Base-by-base conservation (phyloP, 2,113 vertebrate genomes). In the Hippocampus barbouri region DNA sequence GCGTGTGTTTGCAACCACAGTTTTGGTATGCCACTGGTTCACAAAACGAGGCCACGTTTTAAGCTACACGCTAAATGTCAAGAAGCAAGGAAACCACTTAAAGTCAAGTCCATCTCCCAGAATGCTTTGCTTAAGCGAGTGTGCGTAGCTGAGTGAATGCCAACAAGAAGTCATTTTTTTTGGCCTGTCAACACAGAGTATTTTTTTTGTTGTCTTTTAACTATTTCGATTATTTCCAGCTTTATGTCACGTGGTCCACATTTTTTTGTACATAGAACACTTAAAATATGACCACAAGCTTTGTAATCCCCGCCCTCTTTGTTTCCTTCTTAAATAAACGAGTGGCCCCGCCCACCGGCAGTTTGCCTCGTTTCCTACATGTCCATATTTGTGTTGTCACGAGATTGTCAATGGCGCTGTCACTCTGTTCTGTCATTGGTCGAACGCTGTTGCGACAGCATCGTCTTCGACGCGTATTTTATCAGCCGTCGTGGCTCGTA, bases 61-160 rank as follows among this genome's bases (percentile, higher is more conserved):
- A 27, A 25, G 56, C 56, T 27, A 27, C 56, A 2, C 15, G 56
- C 11, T 53, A 18, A 63, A 62, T 18, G 38, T 57, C 34, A 20
- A 67, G 53, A 62, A 73, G 61, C 47, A 43, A 71, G 75, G 66
- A 75, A 84, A 83, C 84, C 81, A 84, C 84, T 86, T 68, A 87
- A 87, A 88, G 80, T 86, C 83, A 76, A 79, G 21, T 56, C 53
- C 9, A 56, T 56, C n/a, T 56, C 53, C 20, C 53, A 23, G 21
- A 56, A 73, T 86, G 70, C 83, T 89, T 90, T 89, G 89, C 87
- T 90, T n/a, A 12, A 38, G 49, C 20, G 49, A 51, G 49, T 18
- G 75, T 86, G 84, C 86, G 83, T 89, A 85, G 88, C 88, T 79
- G 80, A 87, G 83, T 14, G n/a, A 25, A 57, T 5, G n/a, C 20